Conservation (phyloP, 2,113 vertebrate genomes). For the Myxocyprinus asiaticus region DNA sequence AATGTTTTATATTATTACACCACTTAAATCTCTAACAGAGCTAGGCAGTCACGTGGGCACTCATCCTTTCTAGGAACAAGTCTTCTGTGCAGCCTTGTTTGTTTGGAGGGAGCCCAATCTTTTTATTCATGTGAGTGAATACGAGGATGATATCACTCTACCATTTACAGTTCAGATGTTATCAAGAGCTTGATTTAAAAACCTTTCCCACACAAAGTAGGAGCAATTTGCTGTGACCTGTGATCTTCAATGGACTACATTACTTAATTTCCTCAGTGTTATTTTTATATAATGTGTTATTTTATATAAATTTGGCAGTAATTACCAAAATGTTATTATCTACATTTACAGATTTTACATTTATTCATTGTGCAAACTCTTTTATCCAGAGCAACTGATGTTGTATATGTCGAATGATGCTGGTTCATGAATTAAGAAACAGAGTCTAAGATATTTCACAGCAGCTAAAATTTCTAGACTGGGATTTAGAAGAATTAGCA, state of each 20-base stretch:
- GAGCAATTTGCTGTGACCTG: constrained; percentile 12
- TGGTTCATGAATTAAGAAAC: no score
- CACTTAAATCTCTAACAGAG: background rate
- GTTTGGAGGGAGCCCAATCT: no score
- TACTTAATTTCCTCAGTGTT: background rate
- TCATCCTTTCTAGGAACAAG: constrained; percentile 39
- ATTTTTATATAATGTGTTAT: no score
- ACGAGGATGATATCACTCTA: constrained; percentile 25
- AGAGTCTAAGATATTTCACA: no score
- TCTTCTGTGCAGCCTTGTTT: background rate
- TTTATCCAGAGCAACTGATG: no score
- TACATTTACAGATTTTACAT: no score
- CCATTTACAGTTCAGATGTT: constrained; percentile 7
- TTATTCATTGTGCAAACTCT: no score
- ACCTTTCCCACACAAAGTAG: background rate
- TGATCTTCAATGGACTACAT: background rate
- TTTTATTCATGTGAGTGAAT: background rate
- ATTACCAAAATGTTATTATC: no score
- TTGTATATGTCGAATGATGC: no score
- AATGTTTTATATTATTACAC: background rate
- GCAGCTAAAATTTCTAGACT: no score
- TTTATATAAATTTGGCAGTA: background rate
- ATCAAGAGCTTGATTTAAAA: background rate
- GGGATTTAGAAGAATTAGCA: no score
- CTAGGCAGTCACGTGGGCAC: background rate